phyloP scores from a whole-genome alignment of 2,888 invertebrate species.

The Euzophera pinguis region DNA sequence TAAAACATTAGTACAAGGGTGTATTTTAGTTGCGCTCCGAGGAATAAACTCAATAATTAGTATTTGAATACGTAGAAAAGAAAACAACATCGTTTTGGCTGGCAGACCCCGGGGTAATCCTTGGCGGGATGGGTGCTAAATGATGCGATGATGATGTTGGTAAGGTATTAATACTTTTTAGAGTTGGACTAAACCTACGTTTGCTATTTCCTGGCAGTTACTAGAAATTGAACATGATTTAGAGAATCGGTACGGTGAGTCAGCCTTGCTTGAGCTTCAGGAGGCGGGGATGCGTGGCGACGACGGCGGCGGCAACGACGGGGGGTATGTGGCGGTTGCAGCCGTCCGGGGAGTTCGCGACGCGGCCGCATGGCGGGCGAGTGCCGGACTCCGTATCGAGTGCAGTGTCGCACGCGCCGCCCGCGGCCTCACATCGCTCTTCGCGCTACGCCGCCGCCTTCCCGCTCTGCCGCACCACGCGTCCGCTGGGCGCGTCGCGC shows the following conservation, averaged over 20 bases:
- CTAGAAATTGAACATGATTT: too few relatives aligned
- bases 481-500: constrained; percentile 78
- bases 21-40: too few relatives aligned
- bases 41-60: too few relatives aligned
- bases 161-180: too few relatives aligned
- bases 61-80: too few relatives aligned
- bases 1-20: too few relatives aligned
- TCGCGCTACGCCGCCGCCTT: constrained; percentile 73
- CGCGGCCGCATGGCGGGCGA: constrained; percentile 31
- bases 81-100: too few relatives aligned
- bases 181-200: too few relatives aligned
- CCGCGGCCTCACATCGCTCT: constrained; percentile 72
- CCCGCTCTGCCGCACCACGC: constrained; percentile 78
- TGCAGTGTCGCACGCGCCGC: constrained; percentile 75
- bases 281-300: constrained; percentile 30
- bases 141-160: too few relatives aligned
- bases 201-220: too few relatives aligned
- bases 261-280: constrained; percentile 30
- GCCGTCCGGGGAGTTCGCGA: constrained; percentile 31
- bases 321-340: constrained; percentile 34
- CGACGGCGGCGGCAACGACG: constrained; percentile 26
- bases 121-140: too few relatives aligned
- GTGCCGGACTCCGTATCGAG: constrained; percentile 50
- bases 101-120: too few relatives aligned
- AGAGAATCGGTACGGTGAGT: constrained; percentile 25